Evolutionary conservation across 2,797 vertebrate species (phyloP), one percentile per base, ranked within the genome.

Genomic region (Mormyrops attenuatus): DNA sequence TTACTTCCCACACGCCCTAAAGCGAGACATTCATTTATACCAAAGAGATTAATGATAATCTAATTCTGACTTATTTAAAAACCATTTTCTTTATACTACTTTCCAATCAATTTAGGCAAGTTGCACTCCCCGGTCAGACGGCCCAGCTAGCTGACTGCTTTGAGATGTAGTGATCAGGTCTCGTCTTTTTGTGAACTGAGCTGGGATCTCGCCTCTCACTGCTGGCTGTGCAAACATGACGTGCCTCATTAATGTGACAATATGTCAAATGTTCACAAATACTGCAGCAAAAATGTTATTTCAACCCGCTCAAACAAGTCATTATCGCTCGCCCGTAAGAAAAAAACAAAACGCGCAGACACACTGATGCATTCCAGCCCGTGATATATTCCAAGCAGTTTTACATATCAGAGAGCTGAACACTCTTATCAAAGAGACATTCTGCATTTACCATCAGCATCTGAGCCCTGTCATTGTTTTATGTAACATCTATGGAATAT

Each of bases 41-140:
- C 94, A 94, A 95, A 94, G 95, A 96, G 96, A 97, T 97, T 96
- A 96, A 97, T 97, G 96, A 95, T 96, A 95, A 96, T 97, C 96
- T 96, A 97, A 96, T 97, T 97, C 96, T 96, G 95, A 97, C 96
- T 96, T 96, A 97, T 97, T 97, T 97, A 96, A 96, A 96, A 96
- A 96, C 95, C 96, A 97, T 97, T 97, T 96, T 95, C 95, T 94
- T 95, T 94, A 91, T 92, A 96, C 95, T 95, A 95, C 95, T 94
- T 96, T 95, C 95, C 95, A 96, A 96, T 96, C 96, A 95, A 94
- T 95, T 95, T 95, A 93, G 95, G 93, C 87, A 94, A 92, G 93
- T 94, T 94, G 92, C 92, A 92, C 92, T 93, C 90, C 93, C 92
- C 88, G 91, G 91, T 89, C 90, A 91, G 89, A 91, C 90, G 90